Percentiles rank a stretch among this genome's conserved stretches.
Conservation (phyloP, 2,113 vertebrate species). For the Rhinolophus sinicus region DNA sequence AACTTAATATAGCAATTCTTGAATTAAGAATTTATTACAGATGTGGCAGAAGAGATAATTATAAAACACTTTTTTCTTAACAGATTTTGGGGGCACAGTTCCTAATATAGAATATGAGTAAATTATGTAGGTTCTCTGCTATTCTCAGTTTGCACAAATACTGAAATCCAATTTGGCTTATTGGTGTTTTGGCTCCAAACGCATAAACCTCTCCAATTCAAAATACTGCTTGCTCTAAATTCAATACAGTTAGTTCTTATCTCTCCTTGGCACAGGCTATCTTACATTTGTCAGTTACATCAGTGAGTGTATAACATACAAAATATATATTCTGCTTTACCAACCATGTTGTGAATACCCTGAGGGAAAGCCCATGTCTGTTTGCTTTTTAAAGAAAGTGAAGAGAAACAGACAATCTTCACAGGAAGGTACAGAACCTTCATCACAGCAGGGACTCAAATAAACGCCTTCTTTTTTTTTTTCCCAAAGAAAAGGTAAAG, state of each 20-base stretch:
- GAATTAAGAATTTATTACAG: conserved; percentile 16
- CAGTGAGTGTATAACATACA: background rate
- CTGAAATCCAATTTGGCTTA: conserved; percentile 49
- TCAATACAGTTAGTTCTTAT: background rate
- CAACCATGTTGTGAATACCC: background rate
- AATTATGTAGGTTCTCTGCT: conserved; percentile 52
- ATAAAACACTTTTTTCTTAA: background rate
- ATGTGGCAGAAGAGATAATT: conserved; percentile 15
- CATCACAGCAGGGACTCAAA: background rate
- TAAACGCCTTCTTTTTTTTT: background rate
- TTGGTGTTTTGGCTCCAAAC: conserved; percentile 67
- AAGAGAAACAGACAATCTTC: conserved; percentile 30
- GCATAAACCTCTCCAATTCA: conserved; percentile 37
- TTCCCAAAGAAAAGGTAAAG: background rate
- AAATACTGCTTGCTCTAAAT: conserved; percentile 60
- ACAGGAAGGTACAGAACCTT: background rate
- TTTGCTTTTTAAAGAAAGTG: conserved; percentile 37
- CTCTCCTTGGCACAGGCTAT: background rate
- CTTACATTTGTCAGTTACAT: background rate
- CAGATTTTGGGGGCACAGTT: conserved; percentile 45
- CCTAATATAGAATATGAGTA: background rate
- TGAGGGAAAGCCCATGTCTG: background rate
- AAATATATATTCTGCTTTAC: conserved; percentile 41
- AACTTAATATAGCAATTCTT: background rate
- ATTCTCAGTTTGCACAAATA: conserved; percentile 57